Percentiles rank a stretch among this genome's conserved stretches.
Conservation (phyloP, 2,113 vertebrate genomes). For the Dasypus novemcinctus region DNA sequence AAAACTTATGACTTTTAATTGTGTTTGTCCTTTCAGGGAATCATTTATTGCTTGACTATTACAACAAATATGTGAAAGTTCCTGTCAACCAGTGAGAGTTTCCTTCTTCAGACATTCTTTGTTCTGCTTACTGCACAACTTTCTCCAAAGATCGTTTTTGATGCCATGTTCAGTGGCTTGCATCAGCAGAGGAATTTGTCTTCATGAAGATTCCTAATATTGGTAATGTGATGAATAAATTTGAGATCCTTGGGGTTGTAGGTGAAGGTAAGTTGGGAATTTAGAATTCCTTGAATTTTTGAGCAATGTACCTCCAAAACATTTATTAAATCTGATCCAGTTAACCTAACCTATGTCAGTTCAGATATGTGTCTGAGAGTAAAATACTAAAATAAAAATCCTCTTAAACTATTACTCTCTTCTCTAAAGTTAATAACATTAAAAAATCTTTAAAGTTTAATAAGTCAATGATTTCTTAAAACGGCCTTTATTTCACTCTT, state of each 20-base stretch:
- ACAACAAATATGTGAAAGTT: conserved; percentile 64
- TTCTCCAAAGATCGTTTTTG: conserved; percentile 43
- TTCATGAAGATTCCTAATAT: conserved; percentile 98
- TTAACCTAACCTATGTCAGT: conserved; percentile 34
- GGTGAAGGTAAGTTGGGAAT: conserved; percentile 94
- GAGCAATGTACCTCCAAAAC: conserved; percentile 2
- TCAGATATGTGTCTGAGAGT: conserved; percentile 15
- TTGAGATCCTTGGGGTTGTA: conserved; percentile 99
- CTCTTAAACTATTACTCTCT: conserved; percentile 27
- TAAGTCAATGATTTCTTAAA: conserved; percentile 45
- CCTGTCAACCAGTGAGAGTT: conserved; percentile 56
- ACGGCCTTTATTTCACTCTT: conserved; percentile 41
- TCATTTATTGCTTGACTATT: conserved; percentile 63
- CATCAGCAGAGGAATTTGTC: conserved; percentile 89
- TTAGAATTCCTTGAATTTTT: conserved; percentile 44
- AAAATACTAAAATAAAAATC: conserved; percentile 29
- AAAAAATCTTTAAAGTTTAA: conserved; percentile 34
- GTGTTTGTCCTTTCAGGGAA: conserved; percentile 73
- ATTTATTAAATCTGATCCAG: neutral
- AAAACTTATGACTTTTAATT: conserved; percentile 59
- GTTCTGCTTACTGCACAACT: conserved; percentile 56
- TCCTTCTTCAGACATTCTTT: neutral
- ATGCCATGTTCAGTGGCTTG: conserved; percentile 87
- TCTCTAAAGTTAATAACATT: conserved; percentile 10
- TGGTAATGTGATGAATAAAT: conserved; percentile 99